Evolutionary conservation across 2,888 invertebrate species (phyloP), one percentile per base, ranked within the genome.

Genomic region (Mythimna vitellina): DNA sequence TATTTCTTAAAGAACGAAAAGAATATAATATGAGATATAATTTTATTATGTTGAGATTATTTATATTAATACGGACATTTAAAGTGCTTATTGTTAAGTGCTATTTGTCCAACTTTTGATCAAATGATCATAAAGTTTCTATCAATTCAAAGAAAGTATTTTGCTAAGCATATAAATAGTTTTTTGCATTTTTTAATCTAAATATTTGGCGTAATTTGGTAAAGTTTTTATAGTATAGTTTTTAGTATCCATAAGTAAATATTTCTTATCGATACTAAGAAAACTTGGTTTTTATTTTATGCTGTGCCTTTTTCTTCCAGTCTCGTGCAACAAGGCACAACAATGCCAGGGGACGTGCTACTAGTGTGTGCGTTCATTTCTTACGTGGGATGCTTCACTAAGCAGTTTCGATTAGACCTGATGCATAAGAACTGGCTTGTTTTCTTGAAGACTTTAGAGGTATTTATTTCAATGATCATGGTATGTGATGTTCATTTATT

Each of bases 301-400:
- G 46, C 46, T 46, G 25, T n/a, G 9, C 1, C 38, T 3, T 29
- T 1, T 65, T 25, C 8, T 76, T 77, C 9, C 84, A 98, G 98
- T 89, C 98, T 98, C 89, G 97, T 98, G 95, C 97, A 97, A 89
- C 99, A 99, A 94, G 98, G 98, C 70, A 98, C 98, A 68, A 99
- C 99, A n/a, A 94, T 99, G 67, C 99, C 99, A 0, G 99, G 99
- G 17, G 99, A 99, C 90, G 98, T 99, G 35, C 96, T 99, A 4
- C 96, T 99, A 32, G 98, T 99, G 1, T 99, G 99, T 54, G 99
- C 99, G 0, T 99, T 99, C 91, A 98, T 99, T 86, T 99, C 99
- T 0, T 99, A 99, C 91, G 99, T 99, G 10, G 99, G 99, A 8
- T 99, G 99, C 91, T 99, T 99, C 91, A 99, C 99, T 0, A 99